Conservation (phyloP, 2,888 invertebrate genomes). For the Rhingia rostrata region DNA sequence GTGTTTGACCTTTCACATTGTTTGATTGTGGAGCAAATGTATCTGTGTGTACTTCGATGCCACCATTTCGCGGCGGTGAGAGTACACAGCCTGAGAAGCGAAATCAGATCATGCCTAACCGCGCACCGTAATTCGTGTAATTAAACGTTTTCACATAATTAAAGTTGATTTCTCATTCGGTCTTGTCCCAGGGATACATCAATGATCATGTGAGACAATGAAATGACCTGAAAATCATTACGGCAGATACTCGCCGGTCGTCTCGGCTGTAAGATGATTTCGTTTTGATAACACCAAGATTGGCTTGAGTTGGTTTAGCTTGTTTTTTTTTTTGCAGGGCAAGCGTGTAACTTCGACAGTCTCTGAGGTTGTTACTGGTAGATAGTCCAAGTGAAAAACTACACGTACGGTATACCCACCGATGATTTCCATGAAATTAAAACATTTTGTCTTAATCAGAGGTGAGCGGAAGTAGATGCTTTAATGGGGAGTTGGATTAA, state of each 20-base stretch:
- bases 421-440: slow-evolving; percentile 55
- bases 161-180: slow-evolving; percentile 72
- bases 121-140: slow-evolving; percentile 69
- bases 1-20: slow-evolving; percentile 71
- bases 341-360: slow-evolving; percentile 39
- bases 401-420: slow-evolving; percentile 6
- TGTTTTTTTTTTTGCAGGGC: background rate
- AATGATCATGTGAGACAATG: slow-evolving; percentile 68
- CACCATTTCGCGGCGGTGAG: slow-evolving; percentile 58
- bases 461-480: slow-evolving; percentile 65
- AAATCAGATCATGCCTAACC: slow-evolving; percentile 72
- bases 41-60: slow-evolving; percentile 48
- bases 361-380: background rate
- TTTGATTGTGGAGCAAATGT: slow-evolving; percentile 64
- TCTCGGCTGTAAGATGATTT: slow-evolving; percentile 66
- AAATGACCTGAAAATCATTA: slow-evolving; percentile 71
- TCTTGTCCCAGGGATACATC: slow-evolving; percentile 51
- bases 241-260: slow-evolving; percentile 39
- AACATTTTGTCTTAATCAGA: slow-evolving; percentile 65
- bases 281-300: slow-evolving; percentile 62
- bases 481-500: slow-evolving; percentile 64
- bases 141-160: slow-evolving; percentile 74
- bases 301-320: background rate
- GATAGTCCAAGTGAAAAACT: slow-evolving; percentile 33
- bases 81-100: slow-evolving; percentile 48